Evolutionary conservation across 2,888 invertebrate genomes (phyloP), one percentile per base, ranked within the genome.

Genomic region (Heliconius aoede): DNA sequence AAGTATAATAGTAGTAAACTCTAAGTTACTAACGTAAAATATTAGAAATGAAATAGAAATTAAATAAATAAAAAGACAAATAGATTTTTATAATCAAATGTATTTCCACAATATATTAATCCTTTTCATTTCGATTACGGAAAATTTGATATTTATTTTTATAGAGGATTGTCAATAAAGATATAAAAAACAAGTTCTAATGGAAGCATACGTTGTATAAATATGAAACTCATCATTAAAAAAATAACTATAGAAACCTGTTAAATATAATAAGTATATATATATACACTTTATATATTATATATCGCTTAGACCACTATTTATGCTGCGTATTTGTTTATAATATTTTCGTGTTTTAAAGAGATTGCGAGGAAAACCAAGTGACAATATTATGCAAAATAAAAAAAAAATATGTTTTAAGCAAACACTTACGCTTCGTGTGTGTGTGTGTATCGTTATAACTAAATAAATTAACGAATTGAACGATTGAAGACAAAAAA

Each of bases 41-140:
- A n/a, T n/a, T n/a, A n/a, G n/a, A n/a, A n/a, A n/a, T n/a, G n/a
- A n/a, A n/a, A n/a, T n/a, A n/a, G n/a, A n/a, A n/a, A n/a, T n/a
- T n/a, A n/a, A n/a, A n/a, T n/a, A n/a, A n/a, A n/a, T n/a, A n/a
- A n/a, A n/a, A n/a, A n/a, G n/a, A n/a, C n/a, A n/a, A n/a, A n/a
- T n/a, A n/a, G n/a, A n/a, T n/a, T 80, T 79, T 72, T 72, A 58
- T 62, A 15, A 55, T n/a, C 32, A 73, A 75, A n/a, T 75, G 76
- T 80, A 80, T 76, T 77, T 76, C 76, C 77, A 78, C 74, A 55
- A 74, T 77, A 75, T 80, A 82, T 79, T 81, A 82, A 83, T 79
- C 81, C 79, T 78, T 80, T 80, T 78, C 69, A 76, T 75, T 64
- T 72, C 21, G 67, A 74, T 80, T 67, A 69, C 74, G 36, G 76